Evolutionary conservation across 1,140 invertebrate genomes (phyloP), one percentile per base, ranked within the genome.

Genomic region (Paramacrobiotus metropolitanus): DNA sequence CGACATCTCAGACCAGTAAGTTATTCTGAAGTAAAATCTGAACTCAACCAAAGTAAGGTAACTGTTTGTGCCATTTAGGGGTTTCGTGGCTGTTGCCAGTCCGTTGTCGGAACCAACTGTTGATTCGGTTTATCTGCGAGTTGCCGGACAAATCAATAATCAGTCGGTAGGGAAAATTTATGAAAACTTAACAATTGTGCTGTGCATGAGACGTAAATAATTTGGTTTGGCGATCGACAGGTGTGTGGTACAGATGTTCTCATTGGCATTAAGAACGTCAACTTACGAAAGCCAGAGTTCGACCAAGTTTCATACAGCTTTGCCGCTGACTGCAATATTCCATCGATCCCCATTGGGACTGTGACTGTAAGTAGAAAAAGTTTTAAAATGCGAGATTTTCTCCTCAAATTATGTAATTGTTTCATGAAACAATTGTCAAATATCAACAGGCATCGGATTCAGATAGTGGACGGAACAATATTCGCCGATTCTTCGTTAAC

Each of bases 391-490:
- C 34, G n/a, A 40, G 34, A 9, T n/a, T 40, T 40, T n/a, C 9
- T 40, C 34, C 34, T n/a, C 34, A 40, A 9, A 40, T n/a, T 9
- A 40, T 9, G n/a, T 40, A 9, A 40, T 40, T 9, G 9, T n/a
- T 40, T 9, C 34, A 9, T 9, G n/a, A 40, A 40, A 9, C 34
- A 40, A 40, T n/a, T 40, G 9, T 40, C 34, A 4, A 9, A 24
- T 55, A 55, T 55, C n/a, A 15, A 40, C 34, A 55, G 48, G 48
- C 48, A 55, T 55, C 48, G 24, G 48, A 55, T 24, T 20, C 28
- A 20, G 48, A 55, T 24, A 24, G 15, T 55, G 48, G 48, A 15
- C 15, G 48, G 48, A 55, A 55, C 24, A 55, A 55, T 24, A 55
- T 55, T 20, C 15, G 48, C 9, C 15, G 48, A 55, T 55, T 55